Evolutionary conservation across 2,888 invertebrate genomes (phyloP).

Genomic region (Apodemia mormo): DNA sequence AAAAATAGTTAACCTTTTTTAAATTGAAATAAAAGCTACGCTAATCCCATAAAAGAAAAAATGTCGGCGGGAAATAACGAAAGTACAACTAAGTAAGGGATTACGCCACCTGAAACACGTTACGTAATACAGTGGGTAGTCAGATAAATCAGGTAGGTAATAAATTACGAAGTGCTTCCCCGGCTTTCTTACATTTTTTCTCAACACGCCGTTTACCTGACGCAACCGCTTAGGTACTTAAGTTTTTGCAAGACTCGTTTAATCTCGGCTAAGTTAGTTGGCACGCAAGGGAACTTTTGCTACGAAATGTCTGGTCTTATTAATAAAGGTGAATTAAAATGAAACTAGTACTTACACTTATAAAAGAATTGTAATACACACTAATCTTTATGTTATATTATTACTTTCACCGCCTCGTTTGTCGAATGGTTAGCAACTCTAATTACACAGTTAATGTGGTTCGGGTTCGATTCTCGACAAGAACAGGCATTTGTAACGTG

Average conservation of each 20-base stretch:
- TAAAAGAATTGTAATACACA: too few species aligned
- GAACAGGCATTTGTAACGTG: too few species aligned
- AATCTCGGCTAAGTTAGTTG: conserved; percentile 22
- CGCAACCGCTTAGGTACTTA: conserved; percentile 21
- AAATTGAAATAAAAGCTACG: background rate
- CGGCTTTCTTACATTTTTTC: conserved; percentile 17
- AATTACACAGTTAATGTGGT: too few species aligned
- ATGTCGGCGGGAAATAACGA: background rate
- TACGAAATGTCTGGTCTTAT: background rate
- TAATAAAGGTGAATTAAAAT: too few species aligned
- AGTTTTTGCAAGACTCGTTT: conserved; percentile 23
- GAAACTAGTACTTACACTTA: too few species aligned
- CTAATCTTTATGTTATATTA: too few species aligned
- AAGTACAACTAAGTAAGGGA: conserved; percentile 5
- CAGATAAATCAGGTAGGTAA: conserved; percentile 23
- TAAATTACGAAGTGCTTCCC: conserved; percentile 23
- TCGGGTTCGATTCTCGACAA: too few species aligned
- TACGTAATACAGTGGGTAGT: conserved; percentile 9
- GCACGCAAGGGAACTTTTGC: conserved; percentile 19
- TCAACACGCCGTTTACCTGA: conserved; percentile 18
- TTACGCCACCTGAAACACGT: conserved; percentile 10
- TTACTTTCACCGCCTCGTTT: too few species aligned
- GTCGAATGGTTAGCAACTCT: too few species aligned
- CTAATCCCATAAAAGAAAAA: background rate
- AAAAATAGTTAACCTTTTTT: background rate